These are phyloP conservation scores for Sceloporus tristichus DNA, from an alignment of 2,113 vertebrate species.

Conservation along the genomic window DNA sequence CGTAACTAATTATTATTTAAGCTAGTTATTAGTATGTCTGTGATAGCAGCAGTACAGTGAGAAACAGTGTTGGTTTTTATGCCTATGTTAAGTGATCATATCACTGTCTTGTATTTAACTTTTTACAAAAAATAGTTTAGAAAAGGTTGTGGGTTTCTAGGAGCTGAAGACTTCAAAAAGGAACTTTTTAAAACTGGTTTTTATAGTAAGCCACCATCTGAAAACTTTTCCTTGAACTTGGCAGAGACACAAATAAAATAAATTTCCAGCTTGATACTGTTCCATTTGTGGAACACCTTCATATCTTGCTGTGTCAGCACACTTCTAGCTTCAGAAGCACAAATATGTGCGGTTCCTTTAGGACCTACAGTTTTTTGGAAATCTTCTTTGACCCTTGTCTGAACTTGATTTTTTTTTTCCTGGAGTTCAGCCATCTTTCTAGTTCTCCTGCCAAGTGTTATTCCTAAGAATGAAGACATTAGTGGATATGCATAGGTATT, in stretches of 20 bases:
- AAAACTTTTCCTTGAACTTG: background rate
- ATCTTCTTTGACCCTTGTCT: conserved; percentile 2
- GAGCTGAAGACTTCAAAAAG: no score
- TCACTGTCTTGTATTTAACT: background rate
- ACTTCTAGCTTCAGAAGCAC: conserved; percentile 8
- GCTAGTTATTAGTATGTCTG: background rate
- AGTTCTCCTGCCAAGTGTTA: background rate
- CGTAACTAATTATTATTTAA: background rate
- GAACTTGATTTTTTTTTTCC: background rate
- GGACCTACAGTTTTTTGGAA: background rate
- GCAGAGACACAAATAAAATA: background rate
- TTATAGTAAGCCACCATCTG: background rate
- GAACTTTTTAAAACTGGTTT: no score
- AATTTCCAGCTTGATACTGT: background rate
- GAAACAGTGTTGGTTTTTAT: no score
- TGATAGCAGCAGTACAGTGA: background rate
- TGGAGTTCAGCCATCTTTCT: background rate
- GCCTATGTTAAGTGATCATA: background rate
- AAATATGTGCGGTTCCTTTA: background rate
- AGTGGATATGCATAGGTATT: background rate
- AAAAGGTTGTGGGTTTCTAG: no score
- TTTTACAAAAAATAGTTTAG: no score
- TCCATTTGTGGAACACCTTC: background rate
- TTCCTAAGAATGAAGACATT: background rate
- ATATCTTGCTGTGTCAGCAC: background rate